Base-by-base conservation (phyloP, 1,140 invertebrate species). In the Scaptodrosophila lebanonensis region DNA sequence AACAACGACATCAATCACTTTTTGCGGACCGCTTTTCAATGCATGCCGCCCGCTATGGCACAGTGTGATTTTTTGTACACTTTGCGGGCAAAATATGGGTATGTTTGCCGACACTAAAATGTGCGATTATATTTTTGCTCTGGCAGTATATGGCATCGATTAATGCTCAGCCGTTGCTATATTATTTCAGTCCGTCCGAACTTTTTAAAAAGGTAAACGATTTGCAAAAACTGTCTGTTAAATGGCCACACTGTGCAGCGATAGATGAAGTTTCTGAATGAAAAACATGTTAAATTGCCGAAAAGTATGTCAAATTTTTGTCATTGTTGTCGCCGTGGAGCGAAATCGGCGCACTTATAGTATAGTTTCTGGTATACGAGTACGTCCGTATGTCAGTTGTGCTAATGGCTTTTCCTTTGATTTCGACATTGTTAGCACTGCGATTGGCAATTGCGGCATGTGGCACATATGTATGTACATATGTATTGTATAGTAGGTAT, bases 221-320 rank as follows among this genome's bases (percentile, higher is more conserved):
- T n/a, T n/a, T n/a, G n/a, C n/a, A n/a, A n/a, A n/a, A n/a, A n/a
- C n/a, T n/a, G n/a, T n/a, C n/a, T n/a, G n/a, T n/a, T n/a, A n/a
- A n/a, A n/a, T n/a, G n/a, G n/a, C n/a, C n/a, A n/a, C n/a, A n/a
- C n/a, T n/a, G n/a, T n/a, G n/a, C n/a, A n/a, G n/a, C n/a, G n/a
- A n/a, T n/a, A n/a, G n/a, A n/a, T n/a, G n/a, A n/a, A n/a, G n/a
- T n/a, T n/a, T n/a, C 62, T 75, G 69, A 82, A 82, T 82, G 75
- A 82, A 82, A 82, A 82, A 82, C 82, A 82, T 82, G 75, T 70
- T 82, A 70, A 82, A 73, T 75, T 82, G 75, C 61, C 69, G 69
- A 72, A 67, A 82, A 75, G 69, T 79, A 79, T 79, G 75, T 82
- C 82, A 75, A 79, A 57, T 82, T 69, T 44, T 47, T 11, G 15